Percentiles rank a stretch among this genome's conserved stretches.
These are phyloP conservation scores for Drosophila carrolli DNA, from an alignment of 1,140 invertebrate species.

Conservation along the genomic window DNA sequence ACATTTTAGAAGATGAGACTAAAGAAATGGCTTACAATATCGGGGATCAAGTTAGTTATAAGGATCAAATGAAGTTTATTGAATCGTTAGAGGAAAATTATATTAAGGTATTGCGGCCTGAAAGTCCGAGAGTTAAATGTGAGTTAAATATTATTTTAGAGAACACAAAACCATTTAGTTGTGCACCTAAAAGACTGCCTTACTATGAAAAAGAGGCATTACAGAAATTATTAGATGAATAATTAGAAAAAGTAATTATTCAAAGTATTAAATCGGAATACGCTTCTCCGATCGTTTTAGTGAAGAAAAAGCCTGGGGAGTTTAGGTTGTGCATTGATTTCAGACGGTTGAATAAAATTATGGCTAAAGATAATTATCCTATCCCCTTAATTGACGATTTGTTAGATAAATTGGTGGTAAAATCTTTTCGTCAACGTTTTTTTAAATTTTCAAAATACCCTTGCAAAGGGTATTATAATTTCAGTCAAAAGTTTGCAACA, in stretches of 20 bases:
- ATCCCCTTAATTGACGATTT: no score
- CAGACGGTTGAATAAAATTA: no score
- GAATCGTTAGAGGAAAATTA: background rate
- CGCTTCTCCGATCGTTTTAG: no score
- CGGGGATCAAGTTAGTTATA: background rate
- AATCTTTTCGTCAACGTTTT: no score
- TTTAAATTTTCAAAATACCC: no score
- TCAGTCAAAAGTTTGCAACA: no score
- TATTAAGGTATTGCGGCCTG: background rate
- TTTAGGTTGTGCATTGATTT: no score
- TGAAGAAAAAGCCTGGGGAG: no score
- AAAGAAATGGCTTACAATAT: background rate
- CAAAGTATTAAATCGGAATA: background rate
- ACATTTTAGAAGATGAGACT: background rate
- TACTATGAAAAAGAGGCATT: background rate
- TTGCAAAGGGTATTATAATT: no score
- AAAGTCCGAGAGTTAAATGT: background rate
- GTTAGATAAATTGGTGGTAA: no score
- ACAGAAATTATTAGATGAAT: constrained; percentile 1
- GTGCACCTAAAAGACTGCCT: background rate
- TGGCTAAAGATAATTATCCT: no score
- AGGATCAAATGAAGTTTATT: background rate
- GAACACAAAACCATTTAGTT: constrained; percentile 2
- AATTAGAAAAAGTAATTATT: background rate
- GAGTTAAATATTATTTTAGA: background rate